A percentile compares a stretch with the other conserved stretches of the same genome.
phyloP scores from a whole-genome alignment of 1,140 invertebrate species.

The Oryctes rhinoceros region DNA sequence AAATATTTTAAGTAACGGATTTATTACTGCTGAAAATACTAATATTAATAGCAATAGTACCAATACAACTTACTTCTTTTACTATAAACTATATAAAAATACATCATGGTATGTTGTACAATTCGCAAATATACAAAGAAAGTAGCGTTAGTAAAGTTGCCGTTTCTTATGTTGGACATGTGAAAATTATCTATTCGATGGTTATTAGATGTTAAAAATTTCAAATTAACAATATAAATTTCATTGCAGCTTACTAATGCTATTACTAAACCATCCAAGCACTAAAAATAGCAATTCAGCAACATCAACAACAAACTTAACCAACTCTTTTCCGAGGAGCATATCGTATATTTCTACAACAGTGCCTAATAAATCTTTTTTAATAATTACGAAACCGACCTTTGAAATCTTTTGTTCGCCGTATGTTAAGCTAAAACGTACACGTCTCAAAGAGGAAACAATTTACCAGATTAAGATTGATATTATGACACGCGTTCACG shows the following conservation, averaged over 20 bases:
- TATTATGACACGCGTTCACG: slow-evolving; percentile 12
- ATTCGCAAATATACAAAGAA: no score
- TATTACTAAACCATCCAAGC: background rate
- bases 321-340: background rate
- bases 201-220: no score
- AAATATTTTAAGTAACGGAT: no score
- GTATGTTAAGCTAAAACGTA: slow-evolving; percentile 3
- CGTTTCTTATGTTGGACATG: no score
- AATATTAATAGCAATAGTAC: no score
- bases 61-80: no score
- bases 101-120: no score
- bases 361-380: slow-evolving; percentile 10
- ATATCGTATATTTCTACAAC: background rate
- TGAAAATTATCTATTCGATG: no score
- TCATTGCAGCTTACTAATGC: background rate
- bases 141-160: no score
- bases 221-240: background rate
- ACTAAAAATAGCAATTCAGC: background rate
- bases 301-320: background rate
- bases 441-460: slow-evolving; percentile 25
- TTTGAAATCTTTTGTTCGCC: background rate
- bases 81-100: no score
- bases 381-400: slow-evolving; percentile 12
- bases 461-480: slow-evolving; percentile 27
- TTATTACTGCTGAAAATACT: no score